phyloP scores from a whole-genome alignment of 2,113 vertebrate genomes.

The Ciconia boyciana region DNA sequence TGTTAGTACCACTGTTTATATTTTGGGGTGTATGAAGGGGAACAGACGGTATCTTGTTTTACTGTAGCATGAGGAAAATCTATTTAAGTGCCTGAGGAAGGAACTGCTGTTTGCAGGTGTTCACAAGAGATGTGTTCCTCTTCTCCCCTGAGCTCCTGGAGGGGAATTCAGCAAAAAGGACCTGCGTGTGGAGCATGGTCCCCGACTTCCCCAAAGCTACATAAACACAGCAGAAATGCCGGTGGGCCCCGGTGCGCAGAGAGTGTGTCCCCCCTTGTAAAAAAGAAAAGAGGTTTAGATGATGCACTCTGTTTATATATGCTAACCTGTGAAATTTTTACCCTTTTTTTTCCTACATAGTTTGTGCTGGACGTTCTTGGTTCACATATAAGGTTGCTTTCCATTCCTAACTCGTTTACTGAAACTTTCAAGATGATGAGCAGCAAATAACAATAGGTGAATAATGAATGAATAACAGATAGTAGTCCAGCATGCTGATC shows the following conservation, averaged over 20 bases:
- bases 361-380: not conserved
- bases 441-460: not conserved
- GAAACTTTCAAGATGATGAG: not conserved
- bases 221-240: not conserved
- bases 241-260: rapidly evolving
- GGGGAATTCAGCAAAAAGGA: slow-evolving; percentile 70
- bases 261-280: not conserved
- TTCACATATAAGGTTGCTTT: not conserved
- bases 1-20: not conserved
- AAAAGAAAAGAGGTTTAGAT: not conserved
- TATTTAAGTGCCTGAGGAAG: slow-evolving; percentile 51
- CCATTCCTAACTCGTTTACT: not conserved
- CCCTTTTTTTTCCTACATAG: not conserved
- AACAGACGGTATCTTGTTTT: not conserved
- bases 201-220: slow-evolving; percentile 61
- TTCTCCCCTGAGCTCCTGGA: slow-evolving; percentile 45
- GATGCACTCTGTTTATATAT: not conserved
- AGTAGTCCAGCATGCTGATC: not conserved
- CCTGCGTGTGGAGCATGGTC: not conserved
- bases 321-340: not conserved
- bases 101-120: slow-evolving; percentile 70
- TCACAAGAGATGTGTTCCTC: slow-evolving; percentile 63
- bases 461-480: not conserved
- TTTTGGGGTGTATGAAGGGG: slow-evolving; percentile 38
- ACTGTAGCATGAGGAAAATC: slow-evolving; percentile 19